phyloP scores from a whole-genome alignment of 2,888 invertebrate species.

The Tachina lurida region DNA sequence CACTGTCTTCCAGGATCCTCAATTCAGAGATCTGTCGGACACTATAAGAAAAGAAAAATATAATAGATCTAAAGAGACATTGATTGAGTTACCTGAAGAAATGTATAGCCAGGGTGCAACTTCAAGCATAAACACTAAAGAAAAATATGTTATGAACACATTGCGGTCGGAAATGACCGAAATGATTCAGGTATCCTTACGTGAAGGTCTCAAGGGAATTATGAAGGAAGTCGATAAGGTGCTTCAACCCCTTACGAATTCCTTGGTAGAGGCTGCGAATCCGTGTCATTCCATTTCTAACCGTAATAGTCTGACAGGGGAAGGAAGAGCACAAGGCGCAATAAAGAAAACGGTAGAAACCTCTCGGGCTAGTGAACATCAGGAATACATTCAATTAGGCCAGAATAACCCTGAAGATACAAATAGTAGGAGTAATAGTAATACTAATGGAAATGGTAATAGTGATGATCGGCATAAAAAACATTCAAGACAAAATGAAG shows the following conservation, averaged over 20 bases:
- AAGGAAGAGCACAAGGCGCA: neutral
- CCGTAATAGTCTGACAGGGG: neutral
- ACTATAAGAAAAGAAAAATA: neutral
- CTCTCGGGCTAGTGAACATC: too few relatives aligned
- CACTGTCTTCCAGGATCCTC: neutral
- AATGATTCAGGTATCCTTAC: neutral
- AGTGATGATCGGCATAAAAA: neutral
- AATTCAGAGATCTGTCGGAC: constrained; percentile 6
- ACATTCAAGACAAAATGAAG: neutral
- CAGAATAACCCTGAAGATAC: too few relatives aligned
- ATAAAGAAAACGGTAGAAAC: too few relatives aligned
- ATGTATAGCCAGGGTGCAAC: neutral
- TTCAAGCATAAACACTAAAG: neutral
- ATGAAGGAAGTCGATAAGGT: neutral
- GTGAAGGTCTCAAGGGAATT: too few relatives aligned
- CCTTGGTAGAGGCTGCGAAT: neutral
- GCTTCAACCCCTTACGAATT: neutral
- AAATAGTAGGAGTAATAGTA: neutral
- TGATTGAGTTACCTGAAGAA: neutral
- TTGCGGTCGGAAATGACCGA: neutral
- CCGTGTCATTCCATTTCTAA: neutral
- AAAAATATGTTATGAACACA: neutral
- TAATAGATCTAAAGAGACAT: neutral
- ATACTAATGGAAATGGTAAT: too few relatives aligned
- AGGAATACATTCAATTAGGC: too few relatives aligned